Base-by-base conservation (phyloP, 2,888 invertebrate genomes). In the Scotopteryx bipunctaria region DNA sequence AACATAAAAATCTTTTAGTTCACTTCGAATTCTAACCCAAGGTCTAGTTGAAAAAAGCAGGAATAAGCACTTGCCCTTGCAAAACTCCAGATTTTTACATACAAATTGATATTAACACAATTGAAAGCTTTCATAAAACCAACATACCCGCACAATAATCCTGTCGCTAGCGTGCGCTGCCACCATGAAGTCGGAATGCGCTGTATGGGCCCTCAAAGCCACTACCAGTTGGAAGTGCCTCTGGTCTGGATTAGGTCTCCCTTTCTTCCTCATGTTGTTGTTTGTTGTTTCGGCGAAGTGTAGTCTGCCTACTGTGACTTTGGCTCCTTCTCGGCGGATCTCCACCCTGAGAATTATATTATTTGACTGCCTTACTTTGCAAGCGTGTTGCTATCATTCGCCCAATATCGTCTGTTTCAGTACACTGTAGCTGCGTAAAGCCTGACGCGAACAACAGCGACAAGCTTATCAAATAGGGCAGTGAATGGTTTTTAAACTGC, bases 201-300 rank as follows among this genome's bases (percentile, higher is more conserved):
- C 92, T 2, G 95, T 94, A 72, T 98, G 98, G 0, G 98, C 99
- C 64, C 97, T 94, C 14, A 99, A 88, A 0, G 96, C 96, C 14
- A 99, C 99, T 5, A 99, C 98, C 57, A 99, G 91, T 81, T 98
- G 96, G 81, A 99, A 99, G 86, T 98, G 99, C 57, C 98, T 92
- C 87, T 99, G 99, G 86, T 99, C 99, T 0, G 99, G 99, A 89
- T 99, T 99, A 0, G 99, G 99, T 57, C 98, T 95, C 0, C 99
- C 98, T 74, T 99, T 99, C 89, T 99, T 99, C 35, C 99, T 92
- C 98, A 99, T 99, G 76, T 99, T 99, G 80, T 99, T 99, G 71
- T 97, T 96, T 0, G 99, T 99, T 0, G 99, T 99, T 83, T 99
- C 99, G 42, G 98, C 98, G 85, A 99, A 99, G 90, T 99, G 99